Evolutionary conservation across 2,797 vertebrate genomes (phyloP).

Genomic region (Pagetopsis macropterus): DNA sequence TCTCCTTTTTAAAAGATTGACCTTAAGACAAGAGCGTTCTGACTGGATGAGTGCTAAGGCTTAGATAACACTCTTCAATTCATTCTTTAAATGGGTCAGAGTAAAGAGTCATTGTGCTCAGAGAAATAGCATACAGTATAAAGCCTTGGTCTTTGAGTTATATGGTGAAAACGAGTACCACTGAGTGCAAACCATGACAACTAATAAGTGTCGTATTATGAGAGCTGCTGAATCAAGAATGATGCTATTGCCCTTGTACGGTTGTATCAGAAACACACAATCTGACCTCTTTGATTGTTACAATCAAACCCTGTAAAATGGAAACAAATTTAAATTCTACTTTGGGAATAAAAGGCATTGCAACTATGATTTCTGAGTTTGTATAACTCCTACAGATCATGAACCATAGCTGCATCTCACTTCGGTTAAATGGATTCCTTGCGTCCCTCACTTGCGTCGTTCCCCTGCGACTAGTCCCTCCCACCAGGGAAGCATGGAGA

Average conservation of each 20-base stretch:
- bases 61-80: constrained; percentile 68
- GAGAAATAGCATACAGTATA: constrained; percentile 43
- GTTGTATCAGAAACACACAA: constrained; percentile 27
- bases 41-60: constrained; percentile 64
- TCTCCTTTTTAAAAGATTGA: constrained; percentile 70
- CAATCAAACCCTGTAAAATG: constrained; percentile 19
- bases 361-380: not conserved
- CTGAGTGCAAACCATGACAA: constrained; percentile 45
- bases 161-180: constrained; percentile 44
- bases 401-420: too few relatives aligned
- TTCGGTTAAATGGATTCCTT: too few relatives aligned
- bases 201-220: constrained; percentile 49
- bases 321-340: constrained; percentile 5
- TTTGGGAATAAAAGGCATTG: too few relatives aligned
- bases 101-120: constrained; percentile 61
- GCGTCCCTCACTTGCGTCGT: too few relatives aligned
- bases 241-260: constrained; percentile 47
- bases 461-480: too few relatives aligned
- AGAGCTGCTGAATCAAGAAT: constrained; percentile 39
- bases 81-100: constrained; percentile 61
- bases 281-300: constrained; percentile 30
- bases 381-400: not conserved
- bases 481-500: too few relatives aligned
- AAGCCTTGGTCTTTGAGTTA: constrained; percentile 57
- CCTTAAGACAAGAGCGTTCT: constrained; percentile 72